Evolutionary conservation across 2,888 invertebrate genomes (phyloP).

Genomic region (Pristionchus maxplancki): DNA sequence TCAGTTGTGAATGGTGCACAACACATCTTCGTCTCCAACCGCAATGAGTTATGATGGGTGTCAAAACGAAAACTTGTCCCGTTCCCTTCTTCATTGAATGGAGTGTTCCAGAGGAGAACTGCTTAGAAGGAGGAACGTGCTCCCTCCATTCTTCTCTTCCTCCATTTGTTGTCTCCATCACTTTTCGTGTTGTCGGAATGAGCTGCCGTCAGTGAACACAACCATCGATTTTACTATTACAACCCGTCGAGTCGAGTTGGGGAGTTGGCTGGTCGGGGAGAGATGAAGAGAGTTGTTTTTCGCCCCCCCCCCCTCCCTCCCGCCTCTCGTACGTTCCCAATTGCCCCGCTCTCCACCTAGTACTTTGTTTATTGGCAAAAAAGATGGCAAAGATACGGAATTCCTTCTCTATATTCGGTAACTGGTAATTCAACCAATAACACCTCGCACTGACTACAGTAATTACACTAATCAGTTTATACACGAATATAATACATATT

Average conservation of each 20-base stretch:
- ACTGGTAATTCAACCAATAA: conserved; percentile 13
- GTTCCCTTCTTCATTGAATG: neutral
- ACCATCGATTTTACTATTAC: conserved; percentile 41
- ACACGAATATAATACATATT: conserved; percentile 44
- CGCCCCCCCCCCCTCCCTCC: neutral
- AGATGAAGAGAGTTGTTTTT: conserved; percentile 8
- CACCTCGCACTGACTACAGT: neutral
- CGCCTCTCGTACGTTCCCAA: conserved; percentile 14
- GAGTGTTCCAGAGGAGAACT: neutral
- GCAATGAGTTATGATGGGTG: conserved; percentile 14
- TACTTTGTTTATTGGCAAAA: conserved; percentile 40
- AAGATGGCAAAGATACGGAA: conserved; percentile 35
- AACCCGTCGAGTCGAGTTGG: conserved; percentile 26
- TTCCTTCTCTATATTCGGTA: neutral
- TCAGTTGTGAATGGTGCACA: conserved; percentile 24
- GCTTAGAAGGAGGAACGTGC: neutral
- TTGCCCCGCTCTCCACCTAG: conserved; percentile 20
- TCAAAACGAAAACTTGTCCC: conserved; percentile 32
- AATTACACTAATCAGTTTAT: conserved; percentile 19
- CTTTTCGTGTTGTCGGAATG: neutral
- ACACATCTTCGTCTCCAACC: neutral
- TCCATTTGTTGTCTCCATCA: conserved; percentile 11
- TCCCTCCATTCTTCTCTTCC: neutral
- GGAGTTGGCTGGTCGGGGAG: neutral
- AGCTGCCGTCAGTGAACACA: conserved; percentile 19